Evolutionary conservation across 2,888 invertebrate genomes (phyloP).

Genomic region (Zonitis immaculata): DNA sequence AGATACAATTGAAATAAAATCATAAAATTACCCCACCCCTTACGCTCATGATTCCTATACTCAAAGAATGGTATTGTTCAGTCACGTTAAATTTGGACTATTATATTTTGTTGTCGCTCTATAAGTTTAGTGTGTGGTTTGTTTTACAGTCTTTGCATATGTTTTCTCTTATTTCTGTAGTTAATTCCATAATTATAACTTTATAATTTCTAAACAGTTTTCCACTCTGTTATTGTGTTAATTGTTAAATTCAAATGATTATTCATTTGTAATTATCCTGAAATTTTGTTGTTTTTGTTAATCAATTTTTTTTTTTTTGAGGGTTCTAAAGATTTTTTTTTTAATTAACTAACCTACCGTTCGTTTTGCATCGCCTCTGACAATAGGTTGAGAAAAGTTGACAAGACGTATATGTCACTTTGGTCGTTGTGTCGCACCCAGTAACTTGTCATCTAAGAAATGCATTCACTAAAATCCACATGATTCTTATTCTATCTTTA

Average conservation of each 20-base stretch:
- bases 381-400: conserved; percentile 27
- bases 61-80: too few species aligned
- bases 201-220: background rate
- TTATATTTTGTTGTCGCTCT: background rate
- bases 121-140: background rate
- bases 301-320: background rate
- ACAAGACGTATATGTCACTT: conserved; percentile 42
- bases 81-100: background rate
- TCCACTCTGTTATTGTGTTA: background rate
- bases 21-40: too few species aligned
- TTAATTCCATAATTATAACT: background rate
- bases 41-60: too few species aligned
- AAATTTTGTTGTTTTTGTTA: background rate
- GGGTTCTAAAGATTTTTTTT: background rate
- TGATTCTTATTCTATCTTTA: conserved; percentile 14
- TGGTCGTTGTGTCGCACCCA: conserved; percentile 37
- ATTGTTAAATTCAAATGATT: background rate
- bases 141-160: conserved; percentile 13
- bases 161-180: background rate
- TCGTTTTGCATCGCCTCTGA: conserved; percentile 17
- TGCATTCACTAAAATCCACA: conserved; percentile 20
- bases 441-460: conserved; percentile 30
- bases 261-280: background rate
- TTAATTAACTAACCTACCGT: background rate
- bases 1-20: too few species aligned